Percentiles rank a stretch among this genome's conserved stretches.
These are phyloP conservation scores for Myripristis murdjan DNA, from an alignment of 2,797 vertebrate genomes.

Conservation along the genomic window DNA sequence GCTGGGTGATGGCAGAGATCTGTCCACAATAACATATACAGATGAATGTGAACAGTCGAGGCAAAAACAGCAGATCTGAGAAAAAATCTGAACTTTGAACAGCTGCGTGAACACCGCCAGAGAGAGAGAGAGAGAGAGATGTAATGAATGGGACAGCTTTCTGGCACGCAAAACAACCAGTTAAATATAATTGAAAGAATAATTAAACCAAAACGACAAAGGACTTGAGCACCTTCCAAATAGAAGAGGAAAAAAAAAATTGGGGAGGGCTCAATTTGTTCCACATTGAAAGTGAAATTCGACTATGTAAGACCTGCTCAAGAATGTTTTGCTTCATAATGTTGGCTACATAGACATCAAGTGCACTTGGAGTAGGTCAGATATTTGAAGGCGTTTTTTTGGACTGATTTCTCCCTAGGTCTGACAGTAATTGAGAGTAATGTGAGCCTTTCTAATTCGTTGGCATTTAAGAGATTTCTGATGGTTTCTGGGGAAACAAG, in stretches of 20 bases:
- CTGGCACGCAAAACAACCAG: slow-evolving; percentile 63
- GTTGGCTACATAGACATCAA: slow-evolving; percentile 1
- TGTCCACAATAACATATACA: too few species aligned
- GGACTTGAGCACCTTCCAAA: slow-evolving; percentile 40
- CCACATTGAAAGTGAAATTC: slow-evolving; percentile 12
- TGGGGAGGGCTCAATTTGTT: slow-evolving; percentile 9
- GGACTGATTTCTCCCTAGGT: slow-evolving; percentile 44
- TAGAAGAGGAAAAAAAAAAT: slow-evolving; percentile 34
- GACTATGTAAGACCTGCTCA: slow-evolving; percentile 38
- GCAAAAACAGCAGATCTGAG: too few species aligned
- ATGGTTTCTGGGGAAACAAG: slow-evolving; percentile 72
- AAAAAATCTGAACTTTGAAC: too few species aligned
- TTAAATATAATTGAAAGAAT: slow-evolving; percentile 64
- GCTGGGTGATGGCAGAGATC: too few species aligned
- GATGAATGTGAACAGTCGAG: too few species aligned
- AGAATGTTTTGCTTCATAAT: slow-evolving; percentile 21
- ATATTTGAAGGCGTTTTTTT: slow-evolving; percentile 59
- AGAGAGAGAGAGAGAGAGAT: slow-evolving; percentile 57
- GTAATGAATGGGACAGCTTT: slow-evolving; percentile 68
- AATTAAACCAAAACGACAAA: slow-evolving; percentile 53
- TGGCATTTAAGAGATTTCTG: slow-evolving; percentile 73
- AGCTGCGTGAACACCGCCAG: too few species aligned
- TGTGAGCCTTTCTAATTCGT: slow-evolving; percentile 71
- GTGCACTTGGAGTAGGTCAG: slow-evolving; percentile 22
- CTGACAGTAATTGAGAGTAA: slow-evolving; percentile 80